Evolutionary conservation across 2,888 invertebrate genomes (phyloP), one percentile per base, ranked within the genome.

Genomic region (Eremobia ochroleuca): DNA sequence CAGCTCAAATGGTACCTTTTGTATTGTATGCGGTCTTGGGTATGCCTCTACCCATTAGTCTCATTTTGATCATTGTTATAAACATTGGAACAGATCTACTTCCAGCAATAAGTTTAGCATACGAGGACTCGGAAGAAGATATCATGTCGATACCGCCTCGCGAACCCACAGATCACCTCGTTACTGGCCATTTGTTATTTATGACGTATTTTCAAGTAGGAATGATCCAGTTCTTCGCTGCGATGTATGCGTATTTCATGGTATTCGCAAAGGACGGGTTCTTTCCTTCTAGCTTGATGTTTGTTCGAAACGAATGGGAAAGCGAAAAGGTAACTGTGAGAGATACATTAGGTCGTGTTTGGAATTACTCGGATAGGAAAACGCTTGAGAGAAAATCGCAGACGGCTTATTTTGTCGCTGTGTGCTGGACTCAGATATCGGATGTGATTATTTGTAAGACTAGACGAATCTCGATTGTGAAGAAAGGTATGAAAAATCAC

Each of bases 131-230:
- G 0, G 98, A 98, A 92, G 97, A 97, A 69, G 98, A 98, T 90
- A 98, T 98, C 81, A 98, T 98, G 98, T 97, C 90, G 4, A 95
- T 97, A 66, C 97, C 96, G 2, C 97, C 97, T 0, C 94, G 97
- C n/a, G 96, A 97, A 86, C 93, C 93, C 0, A 90, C 92, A 0
- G 97, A 97, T 86, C 97, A 95, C 79, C 94, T 97, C 8, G 97
- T 97, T 0, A 97, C 95, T 83, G 92, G 92, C 78, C 96, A 97
- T 72, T 94, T 99, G 86, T 98, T 99, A 88, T 98, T 97, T 89
- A 98, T 98, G 97, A 98, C 98, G 0, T 99, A 99, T 93, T 98
- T 98, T 82, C 98, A 99, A 96, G 98, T 99, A 84, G 99, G 99
- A 72, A 97, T 99, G 93, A 98, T 99, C 87, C 99, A 99, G 94